phyloP scores from a whole-genome alignment of 2,888 invertebrate genomes.

The Aquatica leii region DNA sequence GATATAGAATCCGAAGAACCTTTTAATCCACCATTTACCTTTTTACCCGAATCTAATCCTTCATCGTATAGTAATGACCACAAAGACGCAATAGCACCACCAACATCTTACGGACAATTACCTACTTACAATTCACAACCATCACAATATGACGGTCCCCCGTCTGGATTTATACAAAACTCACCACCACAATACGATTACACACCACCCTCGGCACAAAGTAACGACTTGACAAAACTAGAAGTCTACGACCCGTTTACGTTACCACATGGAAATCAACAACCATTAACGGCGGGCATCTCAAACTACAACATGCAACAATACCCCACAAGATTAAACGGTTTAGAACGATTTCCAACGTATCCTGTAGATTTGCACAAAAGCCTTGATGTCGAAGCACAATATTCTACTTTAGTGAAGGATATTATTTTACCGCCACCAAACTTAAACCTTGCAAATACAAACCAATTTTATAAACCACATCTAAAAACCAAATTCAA shows the following conservation, averaged over 20 bases:
- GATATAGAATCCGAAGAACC: constrained; percentile 17
- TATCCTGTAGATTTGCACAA: constrained; percentile 12
- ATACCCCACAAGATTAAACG: not conserved
- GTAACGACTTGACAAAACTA: not conserved
- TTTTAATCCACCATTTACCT: constrained; percentile 4
- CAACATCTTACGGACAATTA: not conserved
- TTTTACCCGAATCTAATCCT: constrained; percentile 17
- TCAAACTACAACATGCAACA: not conserved
- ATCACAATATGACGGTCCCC: not conserved
- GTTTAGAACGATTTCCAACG: constrained; percentile 21
- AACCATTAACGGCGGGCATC: constrained; percentile 4
- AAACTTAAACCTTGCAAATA: not conserved
- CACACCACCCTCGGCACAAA: not conserved
- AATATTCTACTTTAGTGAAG: constrained; percentile 1
- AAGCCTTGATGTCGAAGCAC: not conserved
- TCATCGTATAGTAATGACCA: not conserved
- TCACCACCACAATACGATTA: not conserved
- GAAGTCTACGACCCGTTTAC: constrained; percentile 13
- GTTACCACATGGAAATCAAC: not conserved
- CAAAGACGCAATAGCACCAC: not conserved
- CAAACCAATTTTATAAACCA: constrained; percentile 6
- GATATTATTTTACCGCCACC: constrained; percentile 7
- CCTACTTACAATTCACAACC: constrained; percentile 1
- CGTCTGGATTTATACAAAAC: too few relatives aligned
- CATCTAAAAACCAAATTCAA: constrained; percentile 5